A percentile compares a stretch with the other conserved stretches of the same genome.
Evolutionary conservation across 2,888 invertebrate species (phyloP).

Genomic region (Achlya flavicornis): DNA sequence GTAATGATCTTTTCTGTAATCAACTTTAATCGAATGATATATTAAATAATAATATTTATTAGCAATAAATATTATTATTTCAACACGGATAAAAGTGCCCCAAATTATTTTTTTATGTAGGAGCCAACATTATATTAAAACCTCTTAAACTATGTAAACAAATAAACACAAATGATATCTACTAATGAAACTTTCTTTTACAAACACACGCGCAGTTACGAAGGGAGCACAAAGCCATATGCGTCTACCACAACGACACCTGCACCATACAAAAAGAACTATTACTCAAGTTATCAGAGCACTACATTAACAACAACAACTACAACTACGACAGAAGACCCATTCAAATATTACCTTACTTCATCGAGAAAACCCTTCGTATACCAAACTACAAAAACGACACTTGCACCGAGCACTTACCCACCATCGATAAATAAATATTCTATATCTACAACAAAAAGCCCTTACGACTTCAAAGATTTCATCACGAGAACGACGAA

Average conservation of each 20-base stretch:
- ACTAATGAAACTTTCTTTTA: constrained; percentile 65
- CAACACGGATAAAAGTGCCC: neutral
- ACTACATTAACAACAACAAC: constrained; percentile 42
- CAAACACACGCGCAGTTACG: constrained; percentile 68
- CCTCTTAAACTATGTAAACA: constrained; percentile 18
- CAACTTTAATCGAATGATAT: neutral
- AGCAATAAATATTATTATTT: too few species aligned
- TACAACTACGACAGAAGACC: constrained; percentile 45
- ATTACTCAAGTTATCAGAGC: constrained; percentile 50
- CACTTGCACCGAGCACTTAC: constrained; percentile 42
- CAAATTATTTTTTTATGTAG: neutral
- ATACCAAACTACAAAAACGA: constrained; percentile 36
- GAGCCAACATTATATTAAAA: neutral
- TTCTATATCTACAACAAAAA: constrained; percentile 80
- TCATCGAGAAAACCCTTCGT: constrained; percentile 50
- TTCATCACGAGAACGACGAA: constrained; percentile 67
- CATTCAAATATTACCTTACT: constrained; percentile 52
- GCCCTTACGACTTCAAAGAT: constrained; percentile 82
- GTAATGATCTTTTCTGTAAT: neutral
- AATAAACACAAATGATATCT: constrained; percentile 44
- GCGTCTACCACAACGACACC: constrained; percentile 66
- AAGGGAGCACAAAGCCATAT: constrained; percentile 77
- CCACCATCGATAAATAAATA: constrained; percentile 69
- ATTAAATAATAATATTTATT: too few species aligned
- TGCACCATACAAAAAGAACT: constrained; percentile 47